Percentiles rank a stretch among this genome's conserved stretches.
phyloP scores from a whole-genome alignment of 2,113 vertebrate genomes.

The Paedocypris sp. region DNA sequence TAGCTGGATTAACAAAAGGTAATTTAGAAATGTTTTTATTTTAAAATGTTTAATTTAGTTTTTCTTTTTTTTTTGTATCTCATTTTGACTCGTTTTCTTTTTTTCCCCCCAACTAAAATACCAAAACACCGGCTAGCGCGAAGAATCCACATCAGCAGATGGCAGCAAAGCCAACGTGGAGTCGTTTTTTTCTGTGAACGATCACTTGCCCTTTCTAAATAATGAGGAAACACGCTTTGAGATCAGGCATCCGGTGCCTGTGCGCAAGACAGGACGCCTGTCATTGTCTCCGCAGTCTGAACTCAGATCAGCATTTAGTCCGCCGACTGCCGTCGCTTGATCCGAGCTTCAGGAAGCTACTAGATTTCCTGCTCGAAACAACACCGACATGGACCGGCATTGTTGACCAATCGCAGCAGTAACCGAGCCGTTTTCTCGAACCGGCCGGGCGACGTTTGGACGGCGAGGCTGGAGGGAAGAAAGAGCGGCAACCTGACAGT shows the following conservation, averaged over 20 bases:
- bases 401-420: background rate
- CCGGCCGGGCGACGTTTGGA: background rate
- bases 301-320: background rate
- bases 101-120: too few species aligned
- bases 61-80: too few species aligned
- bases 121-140: too few species aligned
- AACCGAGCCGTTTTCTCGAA: background rate
- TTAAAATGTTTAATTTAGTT: too few species aligned
- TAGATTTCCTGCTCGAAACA: conserved; percentile 10
- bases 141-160: conserved; percentile 4
- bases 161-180: conserved; percentile 19
- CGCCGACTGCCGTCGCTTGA: background rate
- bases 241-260: background rate
- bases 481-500: background rate
- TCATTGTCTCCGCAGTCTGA: background rate
- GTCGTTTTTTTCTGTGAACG: background rate
- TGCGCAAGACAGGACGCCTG: background rate
- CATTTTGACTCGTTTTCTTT: too few species aligned
- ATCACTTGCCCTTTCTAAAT: background rate
- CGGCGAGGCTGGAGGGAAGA: background rate
- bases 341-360: conserved; percentile 24
- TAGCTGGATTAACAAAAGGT: too few species aligned
- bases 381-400: background rate
- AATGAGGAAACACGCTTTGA: conserved; percentile 1
- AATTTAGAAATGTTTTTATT: too few species aligned